A percentile compares a stretch with the other conserved stretches of the same genome.
Evolutionary conservation across 2,888 invertebrate species (phyloP).

Genomic region (Aleiodes alternator): DNA sequence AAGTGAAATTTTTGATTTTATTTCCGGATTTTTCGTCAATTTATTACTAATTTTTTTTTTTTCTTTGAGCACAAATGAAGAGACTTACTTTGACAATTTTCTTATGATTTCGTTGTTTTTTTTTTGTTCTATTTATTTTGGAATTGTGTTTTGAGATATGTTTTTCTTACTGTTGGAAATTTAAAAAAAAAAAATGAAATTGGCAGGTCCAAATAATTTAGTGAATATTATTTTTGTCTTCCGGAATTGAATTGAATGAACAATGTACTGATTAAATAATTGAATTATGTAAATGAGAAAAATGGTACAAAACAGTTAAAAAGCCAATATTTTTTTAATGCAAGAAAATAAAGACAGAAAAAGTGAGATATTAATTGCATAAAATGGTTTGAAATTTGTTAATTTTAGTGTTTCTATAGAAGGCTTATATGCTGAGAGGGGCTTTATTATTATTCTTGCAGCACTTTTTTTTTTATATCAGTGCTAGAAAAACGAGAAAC

Average conservation of each 20-base stretch:
- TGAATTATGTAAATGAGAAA: not conserved
- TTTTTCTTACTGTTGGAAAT: conserved; percentile 14
- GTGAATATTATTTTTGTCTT: conserved; percentile 8
- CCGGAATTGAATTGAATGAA: not conserved
- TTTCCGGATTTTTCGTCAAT: too few relatives aligned
- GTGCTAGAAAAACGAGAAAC: conserved; percentile 12
- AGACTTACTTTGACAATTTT: conserved; percentile 13
- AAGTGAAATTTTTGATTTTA: too few relatives aligned
- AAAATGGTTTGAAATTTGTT: not conserved
- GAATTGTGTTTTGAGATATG: conserved; percentile 9
- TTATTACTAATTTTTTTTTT: too few relatives aligned
- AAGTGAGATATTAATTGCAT: conserved; percentile 16
- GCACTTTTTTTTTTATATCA: not conserved
- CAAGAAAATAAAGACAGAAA: conserved; percentile 9
- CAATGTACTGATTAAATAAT: not conserved
- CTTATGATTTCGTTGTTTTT: not conserved
- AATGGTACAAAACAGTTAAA: conserved; percentile 1
- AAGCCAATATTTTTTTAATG: conserved; percentile 15
- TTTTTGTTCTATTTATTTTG: conserved; percentile 1
- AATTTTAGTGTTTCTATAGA: too few relatives aligned
- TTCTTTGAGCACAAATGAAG: too few relatives aligned
- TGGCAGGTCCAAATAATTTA: not conserved
- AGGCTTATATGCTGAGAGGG: not conserved
- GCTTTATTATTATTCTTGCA: not conserved
- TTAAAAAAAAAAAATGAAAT: too few relatives aligned